These are phyloP conservation scores for Frankliniella fusca DNA, from an alignment of 2,888 invertebrate species.

Conservation along the genomic window DNA sequence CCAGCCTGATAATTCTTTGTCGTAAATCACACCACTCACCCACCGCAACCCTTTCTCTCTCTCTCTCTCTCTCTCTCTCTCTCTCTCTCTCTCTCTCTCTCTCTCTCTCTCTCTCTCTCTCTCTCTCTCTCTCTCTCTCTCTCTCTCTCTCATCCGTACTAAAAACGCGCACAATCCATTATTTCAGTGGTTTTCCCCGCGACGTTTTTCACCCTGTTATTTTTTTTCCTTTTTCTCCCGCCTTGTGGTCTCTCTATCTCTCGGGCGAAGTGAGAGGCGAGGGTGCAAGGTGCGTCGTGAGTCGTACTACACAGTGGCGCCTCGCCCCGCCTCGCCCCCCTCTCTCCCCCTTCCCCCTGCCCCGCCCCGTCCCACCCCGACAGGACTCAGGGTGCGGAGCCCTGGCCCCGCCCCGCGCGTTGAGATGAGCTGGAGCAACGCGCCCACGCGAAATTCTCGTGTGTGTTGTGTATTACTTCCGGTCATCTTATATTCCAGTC, in stretches of 20 bases:
- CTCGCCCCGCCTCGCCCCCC: background rate
- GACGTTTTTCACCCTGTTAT: background rate
- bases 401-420: too few relatives aligned
- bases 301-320: background rate
- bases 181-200: too few relatives aligned
- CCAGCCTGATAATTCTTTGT: slow-evolving; percentile 25
- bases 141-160: too few relatives aligned
- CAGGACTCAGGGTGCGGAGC: too few relatives aligned
- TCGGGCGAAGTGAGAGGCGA: background rate
- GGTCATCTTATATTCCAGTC: too few relatives aligned
- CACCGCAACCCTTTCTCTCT: slow-evolving; percentile 31
- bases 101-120: slow-evolving; percentile 36
- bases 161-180: too few relatives aligned
- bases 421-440: too few relatives aligned
- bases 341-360: too few relatives aligned
- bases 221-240: background rate
- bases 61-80: slow-evolving; percentile 22
- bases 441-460: too few relatives aligned
- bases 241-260: background rate
- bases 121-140: background rate
- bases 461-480: too few relatives aligned
- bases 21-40: slow-evolving; percentile 19
- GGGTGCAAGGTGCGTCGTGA: background rate
- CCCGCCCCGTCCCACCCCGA: too few relatives aligned
- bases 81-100: slow-evolving; percentile 29